These are phyloP conservation scores for Pectinophora gossypiella DNA, from an alignment of 1,140 invertebrate species.

Conservation along the genomic window DNA sequence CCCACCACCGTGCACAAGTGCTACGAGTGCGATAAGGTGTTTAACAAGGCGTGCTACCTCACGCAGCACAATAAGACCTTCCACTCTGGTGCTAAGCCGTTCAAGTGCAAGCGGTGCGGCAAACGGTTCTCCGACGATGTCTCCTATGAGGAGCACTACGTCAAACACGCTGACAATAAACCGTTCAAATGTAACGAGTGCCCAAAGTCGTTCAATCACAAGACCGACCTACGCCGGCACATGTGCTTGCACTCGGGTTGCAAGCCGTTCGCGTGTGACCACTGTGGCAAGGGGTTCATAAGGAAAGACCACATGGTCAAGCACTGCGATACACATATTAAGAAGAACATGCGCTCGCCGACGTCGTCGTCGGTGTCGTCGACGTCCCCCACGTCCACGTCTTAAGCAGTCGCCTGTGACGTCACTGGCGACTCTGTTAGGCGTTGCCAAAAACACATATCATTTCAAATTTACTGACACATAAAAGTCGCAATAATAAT, in stretches of 20 bases:
- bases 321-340: conserved; percentile 89
- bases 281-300: conserved; percentile 93
- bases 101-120: conserved; percentile 89
- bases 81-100: conserved; percentile 90
- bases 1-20: conserved; percentile 80
- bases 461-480: conserved; percentile 32
- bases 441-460: conserved; percentile 37
- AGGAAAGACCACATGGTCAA: conserved; percentile 97
- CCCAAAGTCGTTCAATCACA: conserved; percentile 89
- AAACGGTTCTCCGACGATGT: conserved; percentile 85
- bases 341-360: conserved; percentile 55
- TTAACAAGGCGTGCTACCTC: conserved; percentile 90
- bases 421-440: neutral
- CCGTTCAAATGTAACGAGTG: conserved; percentile 93
- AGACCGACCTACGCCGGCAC: conserved; percentile 93
- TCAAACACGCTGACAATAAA: conserved; percentile 88
- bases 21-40: conserved; percentile 88
- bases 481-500: conserved; percentile 30
- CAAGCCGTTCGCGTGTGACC: conserved; percentile 88
- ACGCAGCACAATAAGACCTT: conserved; percentile 94
- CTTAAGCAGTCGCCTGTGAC: conserved; percentile 11
- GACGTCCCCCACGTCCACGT: conserved; percentile 32
- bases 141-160: conserved; percentile 81
- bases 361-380: conserved; percentile 31
- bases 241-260: conserved; percentile 89